These are phyloP conservation scores for Scaptodrosophila lebanonensis DNA, from an alignment of 1,140 invertebrate genomes.

Conservation along the genomic window DNA sequence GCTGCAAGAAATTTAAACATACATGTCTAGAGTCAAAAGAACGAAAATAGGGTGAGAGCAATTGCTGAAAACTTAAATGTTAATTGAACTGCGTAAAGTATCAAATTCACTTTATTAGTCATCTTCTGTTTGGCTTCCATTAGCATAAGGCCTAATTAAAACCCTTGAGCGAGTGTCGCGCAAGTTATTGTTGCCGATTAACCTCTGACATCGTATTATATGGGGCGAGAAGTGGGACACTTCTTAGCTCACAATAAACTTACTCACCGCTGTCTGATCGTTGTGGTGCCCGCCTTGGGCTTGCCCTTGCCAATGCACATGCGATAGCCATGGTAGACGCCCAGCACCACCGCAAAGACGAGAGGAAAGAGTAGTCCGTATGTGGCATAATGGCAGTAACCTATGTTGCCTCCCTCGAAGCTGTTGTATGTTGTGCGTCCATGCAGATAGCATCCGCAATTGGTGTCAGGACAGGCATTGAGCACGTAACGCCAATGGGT, in stretches of 20 bases:
- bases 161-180: constrained; percentile 22
- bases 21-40: neutral
- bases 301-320: constrained; percentile 80
- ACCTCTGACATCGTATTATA: too few species aligned
- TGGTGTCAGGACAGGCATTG: constrained; percentile 81
- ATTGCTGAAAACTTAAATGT: constrained; percentile 33
- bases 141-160: constrained; percentile 58
- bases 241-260: too few species aligned
- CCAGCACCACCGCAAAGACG: constrained; percentile 79
- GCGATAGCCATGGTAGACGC: constrained; percentile 82
- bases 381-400: constrained; percentile 81
- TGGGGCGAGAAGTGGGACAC: neutral
- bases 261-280: constrained; percentile 80
- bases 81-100: constrained; percentile 22
- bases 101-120: constrained; percentile 21
- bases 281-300: constrained; percentile 78
- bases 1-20: constrained; percentile 76
- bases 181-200: constrained; percentile 39
- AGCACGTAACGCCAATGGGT: constrained; percentile 82
- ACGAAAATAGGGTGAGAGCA: constrained; percentile 1
- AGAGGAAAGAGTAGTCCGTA: constrained; percentile 80
- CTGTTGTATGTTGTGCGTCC: constrained; percentile 80
- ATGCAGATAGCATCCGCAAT: constrained; percentile 84
- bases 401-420: constrained; percentile 83
- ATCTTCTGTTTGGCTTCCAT: constrained; percentile 26